phyloP scores from a whole-genome alignment of 1,140 invertebrate species.

The Aphaenogaster ashmeadi region DNA sequence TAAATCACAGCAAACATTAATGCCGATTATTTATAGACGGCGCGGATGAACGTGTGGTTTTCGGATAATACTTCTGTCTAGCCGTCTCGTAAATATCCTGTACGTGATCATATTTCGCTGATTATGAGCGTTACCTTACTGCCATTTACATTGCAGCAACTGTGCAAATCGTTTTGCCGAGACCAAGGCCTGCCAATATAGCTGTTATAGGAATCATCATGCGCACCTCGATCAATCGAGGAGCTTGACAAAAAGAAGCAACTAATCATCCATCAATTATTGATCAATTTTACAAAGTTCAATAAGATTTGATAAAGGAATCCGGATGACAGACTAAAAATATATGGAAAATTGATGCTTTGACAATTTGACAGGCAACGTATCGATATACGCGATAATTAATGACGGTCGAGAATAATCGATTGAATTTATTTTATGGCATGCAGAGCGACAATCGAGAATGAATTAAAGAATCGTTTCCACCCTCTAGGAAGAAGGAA shows the following conservation, averaged over 20 bases:
- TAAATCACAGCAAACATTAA: slow-evolving; percentile 36
- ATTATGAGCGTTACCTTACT: neutral
- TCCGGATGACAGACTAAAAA: neutral
- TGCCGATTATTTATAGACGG: slow-evolving; percentile 41
- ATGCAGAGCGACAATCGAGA: neutral
- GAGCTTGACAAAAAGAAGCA: neutral
- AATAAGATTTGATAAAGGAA: neutral
- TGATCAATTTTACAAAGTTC: neutral
- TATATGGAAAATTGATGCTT: neutral
- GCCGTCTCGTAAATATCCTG: slow-evolving; percentile 16
- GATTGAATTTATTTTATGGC: neutral
- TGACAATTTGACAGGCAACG: neutral
- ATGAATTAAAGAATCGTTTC: neutral
- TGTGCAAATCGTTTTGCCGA: neutral
- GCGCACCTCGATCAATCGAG: neutral
- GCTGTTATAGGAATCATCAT: neutral
- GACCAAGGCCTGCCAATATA: no score
- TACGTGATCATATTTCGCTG: slow-evolving; percentile 21
- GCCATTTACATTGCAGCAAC: neutral
- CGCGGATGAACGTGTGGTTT: slow-evolving; percentile 17
- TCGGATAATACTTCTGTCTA: slow-evolving; percentile 1
- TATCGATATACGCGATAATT: neutral
- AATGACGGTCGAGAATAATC: neutral
- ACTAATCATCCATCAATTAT: neutral
- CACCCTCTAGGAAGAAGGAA: slow-evolving; percentile 10